These are phyloP conservation scores for Ammodytes marinus DNA, from an alignment of 2,113 vertebrate species.

Conservation along the genomic window DNA sequence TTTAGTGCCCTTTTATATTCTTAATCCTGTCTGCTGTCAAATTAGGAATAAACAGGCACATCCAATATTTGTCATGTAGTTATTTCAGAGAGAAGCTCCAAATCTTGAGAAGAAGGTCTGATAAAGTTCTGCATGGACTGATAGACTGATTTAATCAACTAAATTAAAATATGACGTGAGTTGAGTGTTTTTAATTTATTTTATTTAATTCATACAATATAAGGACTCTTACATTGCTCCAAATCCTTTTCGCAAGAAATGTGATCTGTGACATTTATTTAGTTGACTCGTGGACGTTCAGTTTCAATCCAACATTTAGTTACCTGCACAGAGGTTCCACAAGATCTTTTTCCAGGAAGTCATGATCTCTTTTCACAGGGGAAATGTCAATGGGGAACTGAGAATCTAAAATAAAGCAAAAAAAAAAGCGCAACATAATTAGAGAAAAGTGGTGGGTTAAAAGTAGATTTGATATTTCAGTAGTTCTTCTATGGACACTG, in stretches of 20 bases:
- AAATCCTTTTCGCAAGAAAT: constrained; percentile 1
- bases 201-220: not conserved
- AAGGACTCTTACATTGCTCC: not conserved
- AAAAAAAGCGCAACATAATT: constrained; percentile 38
- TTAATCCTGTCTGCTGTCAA: not conserved
- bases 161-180: not conserved
- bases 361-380: constrained; percentile 97
- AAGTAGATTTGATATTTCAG: constrained; percentile 3
- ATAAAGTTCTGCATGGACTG: not conserved
- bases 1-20: constrained; percentile 19
- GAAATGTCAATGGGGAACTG: constrained; percentile 96
- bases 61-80: not conserved
- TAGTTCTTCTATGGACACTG: not conserved
- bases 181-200: not conserved
- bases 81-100: not conserved
- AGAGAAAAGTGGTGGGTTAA: constrained; percentile 7
- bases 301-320: constrained; percentile 49
- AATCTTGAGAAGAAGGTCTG: not conserved
- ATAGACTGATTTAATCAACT: constrained; percentile 8
- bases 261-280: not conserved
- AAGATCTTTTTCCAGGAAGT: constrained; percentile 98
- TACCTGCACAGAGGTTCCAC: constrained; percentile 99
- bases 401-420: constrained; percentile 85
- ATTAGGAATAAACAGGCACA: not conserved
- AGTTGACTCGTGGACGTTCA: constrained; percentile 36